These are phyloP conservation scores for Ellobius talpinus DNA, from an alignment of 2,113 vertebrate genomes.

Conservation along the genomic window DNA sequence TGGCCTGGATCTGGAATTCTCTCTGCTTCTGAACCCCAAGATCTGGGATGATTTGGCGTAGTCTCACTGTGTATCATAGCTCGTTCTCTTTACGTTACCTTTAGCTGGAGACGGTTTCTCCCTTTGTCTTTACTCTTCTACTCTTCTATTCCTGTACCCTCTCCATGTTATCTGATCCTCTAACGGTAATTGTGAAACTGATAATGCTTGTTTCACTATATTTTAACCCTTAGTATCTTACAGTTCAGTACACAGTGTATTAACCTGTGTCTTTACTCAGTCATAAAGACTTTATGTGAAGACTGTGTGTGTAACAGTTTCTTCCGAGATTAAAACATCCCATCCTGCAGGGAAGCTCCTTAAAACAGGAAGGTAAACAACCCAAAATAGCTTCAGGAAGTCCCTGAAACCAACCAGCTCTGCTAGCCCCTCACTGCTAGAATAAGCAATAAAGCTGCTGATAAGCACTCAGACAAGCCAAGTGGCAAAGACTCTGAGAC, in stretches of 20 bases:
- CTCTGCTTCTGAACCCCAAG: not conserved
- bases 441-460: not conserved
- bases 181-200: not conserved
- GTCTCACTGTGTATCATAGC: not conserved
- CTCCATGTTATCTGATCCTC: not conserved
- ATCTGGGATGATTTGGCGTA: not conserved
- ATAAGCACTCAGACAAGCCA: not conserved
- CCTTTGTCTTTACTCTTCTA: not conserved
- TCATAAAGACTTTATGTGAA: not conserved
- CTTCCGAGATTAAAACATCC: not conserved
- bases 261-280: not conserved
- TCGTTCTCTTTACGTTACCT: not conserved
- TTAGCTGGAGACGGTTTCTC: not conserved
- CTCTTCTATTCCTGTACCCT: not conserved
- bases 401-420: not conserved
- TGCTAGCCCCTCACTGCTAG: not conserved
- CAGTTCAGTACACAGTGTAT: not conserved
- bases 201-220: not conserved
- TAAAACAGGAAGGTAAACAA: not conserved
- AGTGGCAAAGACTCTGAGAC: not conserved
- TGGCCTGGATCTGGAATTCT: not conserved
- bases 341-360: not conserved
- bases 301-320: not conserved
- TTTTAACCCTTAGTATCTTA: not conserved
- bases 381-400: not conserved